Base-by-base conservation (phyloP, 2,888 invertebrate genomes). In the Dichetophora obliterata region DNA sequence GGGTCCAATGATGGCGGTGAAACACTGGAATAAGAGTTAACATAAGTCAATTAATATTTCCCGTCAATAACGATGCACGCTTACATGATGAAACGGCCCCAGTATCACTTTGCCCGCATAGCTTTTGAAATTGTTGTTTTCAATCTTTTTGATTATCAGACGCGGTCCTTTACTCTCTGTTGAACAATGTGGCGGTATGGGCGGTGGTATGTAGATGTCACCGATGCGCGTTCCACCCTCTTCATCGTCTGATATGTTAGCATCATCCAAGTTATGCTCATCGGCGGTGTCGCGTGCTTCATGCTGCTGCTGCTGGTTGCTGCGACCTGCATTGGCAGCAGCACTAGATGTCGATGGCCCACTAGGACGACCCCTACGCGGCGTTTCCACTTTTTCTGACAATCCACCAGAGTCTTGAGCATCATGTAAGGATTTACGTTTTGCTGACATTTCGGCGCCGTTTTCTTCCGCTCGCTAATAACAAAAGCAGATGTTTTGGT, bases 21-120 rank as follows among this genome's bases (percentile, higher is more conserved):
- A 99, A 87, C 96, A 96, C 95, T 98, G 90, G 52, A 90, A 91
- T 48, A 43, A 57, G 3, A 43, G 14, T 50, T 54, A 48, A n/a
- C 48, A 31, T 75, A 54, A 8, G 43, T 27, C 0, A 70, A 61
- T 69, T 37, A 24, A 57, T 50, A 14, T 50, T 70, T 52, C 19
- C n/a, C 1, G 3, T 37, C 71, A 34, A 16, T 16, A 14, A 37
- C 16, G 9, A 3, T 24, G 11, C 31, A 27, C 22, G 81, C 81
- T 85, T 91, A 97, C 97, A 91, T 98, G 97, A 88, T 99, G 97
- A 89, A 99, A 99, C 0, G 98, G 98, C 0, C 99, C 99, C 72
- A 99, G 91, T 2, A 90, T 89, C 84, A 95, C 93, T 54, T 92
- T 91, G 0, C 96, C 95, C 43, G 96, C 97, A 85, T 99, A 99